Evolutionary conservation across 2,113 vertebrate species (phyloP), one percentile per base, ranked within the genome.

Genomic region (Callopanchax toddi): DNA sequence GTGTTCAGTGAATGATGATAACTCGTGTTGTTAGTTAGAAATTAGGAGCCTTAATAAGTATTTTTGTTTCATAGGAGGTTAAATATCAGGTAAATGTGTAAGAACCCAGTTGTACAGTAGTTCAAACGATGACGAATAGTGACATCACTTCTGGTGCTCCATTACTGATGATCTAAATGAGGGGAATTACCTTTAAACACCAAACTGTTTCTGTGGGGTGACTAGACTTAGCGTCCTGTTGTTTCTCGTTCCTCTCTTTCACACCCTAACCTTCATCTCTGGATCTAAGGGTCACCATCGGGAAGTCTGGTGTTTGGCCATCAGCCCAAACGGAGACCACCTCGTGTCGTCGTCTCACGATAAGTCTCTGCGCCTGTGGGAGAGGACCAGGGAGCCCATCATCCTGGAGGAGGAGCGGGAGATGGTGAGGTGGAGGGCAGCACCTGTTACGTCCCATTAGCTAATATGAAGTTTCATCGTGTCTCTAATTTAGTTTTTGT

Each of bases 331-430:
- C 12, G 97, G 97, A 3, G 96, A 99, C 90, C 94, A 98, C 0
- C 18, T 99, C 0, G 96, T 96, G 45, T 98, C 97, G 0, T 91
- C 96, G 0, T 97, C 96, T 34, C 97, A 99, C 44, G 97, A 99
- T 89, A 98, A 97, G 76, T 97, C 96, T 1, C 88, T 99, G 70
- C 94, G 97, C 4, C 94, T 99, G 36, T 99, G 97, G 97, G 96
- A 98, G 79, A 93, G 96, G 74, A 98, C 95, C 0, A 93, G 93
- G 63, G 97, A 99, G 62, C 96, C 94, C 1, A 95, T 99, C 54
- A 92, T 99, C 73, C 87, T 99, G 73, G 96, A 98, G 73, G 97
- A 98, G 82, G 97, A 99, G 60, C 92, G 91, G 36, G 97, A 98
- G 85, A 96, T 94, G 95, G 97, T 99, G 67, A 93, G 93, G 5